A percentile compares a stretch with the other conserved stretches of the same genome.
Evolutionary conservation across 2,113 vertebrate genomes (phyloP).

Genomic region (Brienomyrus longianalis): DNA sequence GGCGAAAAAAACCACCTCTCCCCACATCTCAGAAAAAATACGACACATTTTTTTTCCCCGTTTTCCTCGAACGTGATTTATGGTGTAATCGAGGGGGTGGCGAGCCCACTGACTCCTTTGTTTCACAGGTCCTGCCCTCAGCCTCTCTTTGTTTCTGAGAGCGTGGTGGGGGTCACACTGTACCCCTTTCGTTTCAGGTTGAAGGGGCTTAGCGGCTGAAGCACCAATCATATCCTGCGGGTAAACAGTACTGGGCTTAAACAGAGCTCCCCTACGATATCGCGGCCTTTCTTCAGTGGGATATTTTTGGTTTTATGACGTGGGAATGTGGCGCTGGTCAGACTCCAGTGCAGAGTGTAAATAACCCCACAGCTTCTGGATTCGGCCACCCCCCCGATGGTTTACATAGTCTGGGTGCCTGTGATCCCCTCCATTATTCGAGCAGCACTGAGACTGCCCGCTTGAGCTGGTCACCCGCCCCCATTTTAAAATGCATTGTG

Average conservation of each 20-base stretch:
- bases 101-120: slow-evolving; percentile 15
- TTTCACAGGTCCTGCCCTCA: slow-evolving; percentile 8
- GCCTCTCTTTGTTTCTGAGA: background rate
- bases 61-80: slow-evolving; percentile 29
- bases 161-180: background rate
- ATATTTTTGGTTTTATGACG: background rate
- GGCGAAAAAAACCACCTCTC: background rate
- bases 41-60: slow-evolving; percentile 13
- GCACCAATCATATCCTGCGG: background rate
- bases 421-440: slow-evolving; percentile 16
- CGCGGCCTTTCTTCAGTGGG: background rate
- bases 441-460: background rate
- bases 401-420: background rate
- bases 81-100: slow-evolving; percentile 23
- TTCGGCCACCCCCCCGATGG: background rate
- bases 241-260: background rate
- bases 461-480: background rate
- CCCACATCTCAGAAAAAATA: slow-evolving; percentile 2
- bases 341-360: background rate
- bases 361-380: background rate
- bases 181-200: background rate
- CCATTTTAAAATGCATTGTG: slow-evolving; percentile 23
- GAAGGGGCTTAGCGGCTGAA: background rate
- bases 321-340: background rate
- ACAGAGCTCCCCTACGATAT: background rate